Percentiles rank a stretch among this genome's conserved stretches.
Evolutionary conservation across 23 tunicate genomes (phyloP).

Genomic region (Ascidia mentula): DNA sequence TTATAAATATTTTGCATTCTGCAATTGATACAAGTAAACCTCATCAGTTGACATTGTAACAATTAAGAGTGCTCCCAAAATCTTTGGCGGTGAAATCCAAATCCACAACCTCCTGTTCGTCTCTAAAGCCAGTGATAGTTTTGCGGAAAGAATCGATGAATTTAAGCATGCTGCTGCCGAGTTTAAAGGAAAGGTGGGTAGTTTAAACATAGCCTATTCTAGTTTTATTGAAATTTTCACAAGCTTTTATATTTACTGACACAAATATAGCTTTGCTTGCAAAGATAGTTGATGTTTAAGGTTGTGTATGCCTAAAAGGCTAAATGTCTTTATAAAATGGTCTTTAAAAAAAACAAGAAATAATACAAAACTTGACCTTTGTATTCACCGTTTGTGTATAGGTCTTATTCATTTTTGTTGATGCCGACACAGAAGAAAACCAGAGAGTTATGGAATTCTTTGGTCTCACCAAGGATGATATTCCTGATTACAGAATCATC

Average conservation of each 20-base stretch:
- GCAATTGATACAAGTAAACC: background rate
- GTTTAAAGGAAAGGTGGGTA: conserved; percentile 90
- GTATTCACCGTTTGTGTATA: background rate
- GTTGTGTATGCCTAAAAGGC: too few relatives aligned
- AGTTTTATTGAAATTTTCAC: too few relatives aligned
- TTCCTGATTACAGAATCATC: conserved; percentile 90
- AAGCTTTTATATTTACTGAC: background rate
- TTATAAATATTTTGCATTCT: background rate
- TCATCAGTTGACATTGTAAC: background rate
- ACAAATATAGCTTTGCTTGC: background rate
- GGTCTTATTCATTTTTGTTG: conserved; percentile 92
- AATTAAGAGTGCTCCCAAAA: conserved; percentile 87
- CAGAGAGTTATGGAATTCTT: conserved; percentile 98
- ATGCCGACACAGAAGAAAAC: conserved; percentile 88
- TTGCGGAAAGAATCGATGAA: conserved; percentile 24
- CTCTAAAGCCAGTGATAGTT: conserved; percentile 61
- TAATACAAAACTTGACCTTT: background rate
- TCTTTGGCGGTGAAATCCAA: conserved; percentile 94
- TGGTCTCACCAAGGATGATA: conserved; percentile 66
- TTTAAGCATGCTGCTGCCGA: conserved; percentile 74
- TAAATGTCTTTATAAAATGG: too few relatives aligned
- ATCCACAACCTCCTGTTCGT: conserved; percentile 86
- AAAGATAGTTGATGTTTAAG: too few relatives aligned
- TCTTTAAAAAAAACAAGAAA: too few relatives aligned
- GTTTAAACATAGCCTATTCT: too few relatives aligned